Evolutionary conservation across 1,140 invertebrate genomes (phyloP), one percentile per base, ranked within the genome.

Genomic region (Drosophila burlai): DNA sequence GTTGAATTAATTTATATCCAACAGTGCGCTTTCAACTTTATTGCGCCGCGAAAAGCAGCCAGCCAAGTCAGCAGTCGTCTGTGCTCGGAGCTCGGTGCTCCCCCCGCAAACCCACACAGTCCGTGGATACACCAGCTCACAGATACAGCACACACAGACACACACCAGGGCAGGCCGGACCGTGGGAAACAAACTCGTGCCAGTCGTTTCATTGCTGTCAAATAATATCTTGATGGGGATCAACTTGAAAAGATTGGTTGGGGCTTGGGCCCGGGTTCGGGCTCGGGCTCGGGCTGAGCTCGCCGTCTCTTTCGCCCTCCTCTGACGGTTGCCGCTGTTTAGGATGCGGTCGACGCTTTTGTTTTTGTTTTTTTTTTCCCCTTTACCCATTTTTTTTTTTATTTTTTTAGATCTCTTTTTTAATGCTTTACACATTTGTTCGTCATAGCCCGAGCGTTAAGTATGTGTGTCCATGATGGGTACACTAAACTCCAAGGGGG

Each of bases 181-280:
- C 91, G 91, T 92, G 91, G 91, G 91, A 92, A 92, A 92, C 87
- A 87, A 92, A 92, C 91, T 92, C 91, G 91, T 92, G 91, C 91
- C 91, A 92, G 91, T 92, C 91, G 91, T 92, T 92, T 92, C 87
- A 91, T 91, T 92, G 91, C 91, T 92, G 91, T 92, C 91, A 92
- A 92, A 92, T 92, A 91, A 89, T 92, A 92, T 92, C 91, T 92
- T 92, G 91, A 92, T 92, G 91, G 81, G 87, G 86, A 92, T 92
- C 91, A 83, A 92, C 90, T 90, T 90, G 90, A 90, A 90, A 90
- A 90, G 85, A 90, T 90, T 90, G 85, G 79, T 90, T 90, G 85
- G 78, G 81, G 85, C 85, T 90, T 63, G 78, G 77, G 67, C 77
- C 36, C 45, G 66, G 55, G 55, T 66, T 59, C 65, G 29, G 74